Percentiles rank a stretch among this genome's conserved stretches.
Evolutionary conservation across 1,140 invertebrate species (phyloP).

Genomic region (Tribolium castaneum): DNA sequence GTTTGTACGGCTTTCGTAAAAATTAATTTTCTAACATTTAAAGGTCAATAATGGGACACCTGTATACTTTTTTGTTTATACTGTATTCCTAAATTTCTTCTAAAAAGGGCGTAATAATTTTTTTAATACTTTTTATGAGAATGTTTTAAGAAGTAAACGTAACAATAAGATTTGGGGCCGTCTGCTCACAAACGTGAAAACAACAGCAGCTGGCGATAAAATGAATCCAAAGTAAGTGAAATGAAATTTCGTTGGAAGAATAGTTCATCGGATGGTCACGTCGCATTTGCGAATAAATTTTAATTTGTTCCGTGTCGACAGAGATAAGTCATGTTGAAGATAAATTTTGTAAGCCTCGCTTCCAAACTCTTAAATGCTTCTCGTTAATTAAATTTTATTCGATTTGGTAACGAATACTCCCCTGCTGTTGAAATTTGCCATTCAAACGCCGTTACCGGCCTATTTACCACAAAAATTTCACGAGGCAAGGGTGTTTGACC

Average conservation of each 20-base stretch:
- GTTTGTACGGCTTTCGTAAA: too few species aligned
- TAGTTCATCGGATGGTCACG: not conserved
- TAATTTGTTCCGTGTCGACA: not conserved
- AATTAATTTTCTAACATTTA: too few species aligned
- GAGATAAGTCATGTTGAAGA: not conserved
- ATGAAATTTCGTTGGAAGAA: not conserved
- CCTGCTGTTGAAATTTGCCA: not conserved
- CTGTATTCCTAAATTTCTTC: too few species aligned
- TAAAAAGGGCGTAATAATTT: too few species aligned
- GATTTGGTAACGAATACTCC: not conserved
- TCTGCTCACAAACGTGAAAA: too few species aligned
- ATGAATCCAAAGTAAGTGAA: not conserved
- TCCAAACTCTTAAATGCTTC: not conserved
- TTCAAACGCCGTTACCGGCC: not conserved
- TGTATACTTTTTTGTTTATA: too few species aligned
- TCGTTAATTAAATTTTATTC: not conserved
- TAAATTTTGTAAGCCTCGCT: not conserved
- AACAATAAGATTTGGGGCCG: too few species aligned
- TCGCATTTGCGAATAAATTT: not conserved
- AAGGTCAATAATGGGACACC: too few species aligned
- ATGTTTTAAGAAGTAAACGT: too few species aligned
- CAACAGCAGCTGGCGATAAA: too few species aligned
- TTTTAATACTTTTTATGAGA: too few species aligned
- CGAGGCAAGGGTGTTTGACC: not conserved
- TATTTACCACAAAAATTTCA: not conserved